Evolutionary conservation across 35 echinoderm and acorn worm species (phyloP), one percentile per base, ranked within the genome.

Genomic region (Eucidaris tribuloides): DNA sequence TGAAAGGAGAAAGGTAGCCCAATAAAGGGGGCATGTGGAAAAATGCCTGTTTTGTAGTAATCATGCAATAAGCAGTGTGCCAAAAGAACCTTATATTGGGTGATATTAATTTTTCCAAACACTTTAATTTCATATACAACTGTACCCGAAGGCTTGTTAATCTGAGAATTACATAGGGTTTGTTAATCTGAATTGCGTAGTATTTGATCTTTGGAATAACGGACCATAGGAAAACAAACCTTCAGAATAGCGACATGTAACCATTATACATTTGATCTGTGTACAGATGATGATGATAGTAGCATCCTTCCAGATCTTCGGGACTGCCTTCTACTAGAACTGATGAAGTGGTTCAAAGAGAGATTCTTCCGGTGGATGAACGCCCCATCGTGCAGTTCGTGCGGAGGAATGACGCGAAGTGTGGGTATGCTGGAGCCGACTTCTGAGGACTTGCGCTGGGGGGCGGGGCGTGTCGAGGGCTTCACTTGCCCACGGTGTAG

Each of bases 281-380:
- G 28, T 25, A 36, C n/a, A 42, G n/a, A n/a, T n/a, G n/a, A n/a
- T n/a, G 68, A 89, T 46, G 41, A 61, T 9, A 79, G 35, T 65
- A 81, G 71, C 2, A 65, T 33, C 42, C 86, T 83, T 34, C 83
- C 82, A 22, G 90, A 97, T 60, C 9, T 79, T 18, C 62, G 79
- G 82, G 94, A 97, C 38, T 84, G 68, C 44, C 90, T 97, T 29
- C 76, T 97, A 5, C 82, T 97, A 4, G 94, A 97, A 58, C 83
- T 97, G 1, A 78, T 97, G 5, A 92, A 93, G 28, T 97, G 94
- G 94, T 97, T 97, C 82, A 97, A 97, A 65, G 76, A 48, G 15
- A 40, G 82, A 1, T 97, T 97, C 79, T 97, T 97, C 82, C 80
- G 65, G 38, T 97, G 94, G 94, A 97, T 79, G 54, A 82, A 97